These are phyloP conservation scores for Salmo trutta DNA, from an alignment of 2,797 vertebrate genomes.

Conservation along the genomic window DNA sequence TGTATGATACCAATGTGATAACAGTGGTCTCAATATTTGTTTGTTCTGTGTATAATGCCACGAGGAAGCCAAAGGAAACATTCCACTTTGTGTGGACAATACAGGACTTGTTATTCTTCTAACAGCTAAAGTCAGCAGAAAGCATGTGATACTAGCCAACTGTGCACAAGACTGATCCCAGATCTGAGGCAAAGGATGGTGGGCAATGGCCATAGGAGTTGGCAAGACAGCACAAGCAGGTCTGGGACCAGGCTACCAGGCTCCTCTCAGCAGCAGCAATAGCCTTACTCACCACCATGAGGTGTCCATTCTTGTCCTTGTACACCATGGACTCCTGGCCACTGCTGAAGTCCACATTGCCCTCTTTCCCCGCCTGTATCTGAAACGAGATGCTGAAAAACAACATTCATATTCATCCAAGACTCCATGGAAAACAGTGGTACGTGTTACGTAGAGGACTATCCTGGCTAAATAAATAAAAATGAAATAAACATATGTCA, in stretches of 20 bases:
- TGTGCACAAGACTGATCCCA: too few species aligned
- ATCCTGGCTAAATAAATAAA: neutral
- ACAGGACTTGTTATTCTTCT: too few species aligned
- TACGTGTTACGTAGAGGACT: neutral
- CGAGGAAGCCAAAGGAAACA: too few species aligned
- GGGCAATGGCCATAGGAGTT: neutral
- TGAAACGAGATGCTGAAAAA: constrained; percentile 85
- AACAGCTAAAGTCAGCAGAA: too few species aligned
- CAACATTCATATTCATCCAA: neutral
- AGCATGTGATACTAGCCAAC: too few species aligned
- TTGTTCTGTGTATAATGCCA: too few species aligned
- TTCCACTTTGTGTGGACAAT: too few species aligned
- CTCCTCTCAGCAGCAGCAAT: neutral
- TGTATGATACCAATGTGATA: too few species aligned
- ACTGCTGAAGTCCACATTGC: constrained; percentile 82
- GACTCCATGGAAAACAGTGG: neutral
- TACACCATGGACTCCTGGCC: constrained; percentile 86
- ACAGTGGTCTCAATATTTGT: too few species aligned
- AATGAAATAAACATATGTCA: neutral
- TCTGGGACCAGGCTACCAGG: neutral
- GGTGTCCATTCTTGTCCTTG: constrained; percentile 89
- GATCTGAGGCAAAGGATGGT: neutral
- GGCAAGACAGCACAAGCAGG: neutral
- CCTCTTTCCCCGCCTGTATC: constrained; percentile 86
- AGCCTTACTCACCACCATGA: constrained; percentile 89